phyloP scores from a whole-genome alignment of 2,797 vertebrate species.

The Pantherophis alleghaniensis region DNA sequence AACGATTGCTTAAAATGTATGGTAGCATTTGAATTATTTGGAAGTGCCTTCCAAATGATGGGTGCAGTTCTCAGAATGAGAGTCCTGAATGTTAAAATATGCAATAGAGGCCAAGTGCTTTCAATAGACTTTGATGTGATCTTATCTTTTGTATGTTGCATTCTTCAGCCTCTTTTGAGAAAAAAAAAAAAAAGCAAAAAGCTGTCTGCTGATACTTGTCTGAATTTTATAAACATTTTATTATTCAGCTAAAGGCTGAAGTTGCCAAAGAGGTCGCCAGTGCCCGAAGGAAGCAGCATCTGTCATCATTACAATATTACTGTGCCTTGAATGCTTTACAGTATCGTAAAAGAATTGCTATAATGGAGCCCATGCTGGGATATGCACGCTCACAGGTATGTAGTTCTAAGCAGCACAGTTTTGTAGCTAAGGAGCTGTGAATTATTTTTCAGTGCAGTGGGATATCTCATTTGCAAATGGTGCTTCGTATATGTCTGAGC shows the following conservation, averaged over 20 bases:
- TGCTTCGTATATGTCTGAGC: not conserved
- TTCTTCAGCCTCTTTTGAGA: not conserved
- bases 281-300: slow-evolving; percentile 92
- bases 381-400: slow-evolving; percentile 91
- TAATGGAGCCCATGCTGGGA: slow-evolving; percentile 94
- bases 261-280: slow-evolving; percentile 89
- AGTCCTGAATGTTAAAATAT: not conserved
- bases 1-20: not conserved
- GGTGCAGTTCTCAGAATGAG: not conserved
- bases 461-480: not conserved
- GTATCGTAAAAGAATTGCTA: slow-evolving; percentile 91
- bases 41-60: not conserved
- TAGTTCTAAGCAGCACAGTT: not conserved
- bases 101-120: not conserved
- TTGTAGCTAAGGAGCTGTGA: not conserved
- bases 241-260: slow-evolving; percentile 84
- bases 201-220: not conserved
- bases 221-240: not conserved
- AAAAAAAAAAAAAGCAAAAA: no score
- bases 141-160: not conserved
- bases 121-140: not conserved
- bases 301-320: slow-evolving; percentile 94
- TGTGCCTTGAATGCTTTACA: slow-evolving; percentile 95
- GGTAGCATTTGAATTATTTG: not conserved
- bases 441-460: not conserved